A percentile compares a stretch with the other conserved stretches of the same genome.
Evolutionary conservation across 2,888 invertebrate species (phyloP).

Genomic region (Phorcus lineatus): DNA sequence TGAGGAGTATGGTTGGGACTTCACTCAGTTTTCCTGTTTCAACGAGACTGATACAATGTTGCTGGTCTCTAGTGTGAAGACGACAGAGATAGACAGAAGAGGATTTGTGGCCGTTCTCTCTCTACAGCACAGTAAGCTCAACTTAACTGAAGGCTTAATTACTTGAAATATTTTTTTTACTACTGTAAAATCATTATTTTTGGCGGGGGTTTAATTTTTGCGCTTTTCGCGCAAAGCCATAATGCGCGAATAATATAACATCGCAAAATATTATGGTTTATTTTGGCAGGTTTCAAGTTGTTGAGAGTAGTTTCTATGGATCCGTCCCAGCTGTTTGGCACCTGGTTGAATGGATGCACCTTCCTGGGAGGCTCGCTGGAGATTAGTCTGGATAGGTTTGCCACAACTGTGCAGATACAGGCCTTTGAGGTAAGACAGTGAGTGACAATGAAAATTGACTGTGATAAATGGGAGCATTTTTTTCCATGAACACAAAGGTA

Average conservation of each 20-base stretch:
- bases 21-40: slow-evolving; percentile 63
- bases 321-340: slow-evolving; percentile 63
- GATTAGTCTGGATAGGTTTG: slow-evolving; percentile 61
- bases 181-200: no score
- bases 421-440: slow-evolving; percentile 52
- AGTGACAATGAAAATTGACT: no score
- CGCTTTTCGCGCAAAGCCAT: no score
- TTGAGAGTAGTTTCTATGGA: slow-evolving; percentile 60
- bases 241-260: no score
- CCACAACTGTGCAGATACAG: slow-evolving; percentile 58
- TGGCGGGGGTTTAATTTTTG: no score
- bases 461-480: no score
- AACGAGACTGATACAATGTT: slow-evolving; percentile 58
- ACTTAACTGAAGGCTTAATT: no score
- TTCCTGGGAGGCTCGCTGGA: slow-evolving; percentile 61
- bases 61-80: slow-evolving; percentile 61
- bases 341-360: slow-evolving; percentile 60
- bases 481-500: no score
- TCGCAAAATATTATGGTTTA: not conserved
- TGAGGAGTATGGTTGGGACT: slow-evolving; percentile 54
- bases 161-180: no score
- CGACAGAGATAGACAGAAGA: slow-evolving; percentile 52
- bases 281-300: slow-evolving; percentile 52
- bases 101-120: slow-evolving; percentile 61
- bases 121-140: slow-evolving; percentile 48